Evolutionary conservation across 1,140 invertebrate species (phyloP).

Genomic region (Neocloeon triangulifer): DNA sequence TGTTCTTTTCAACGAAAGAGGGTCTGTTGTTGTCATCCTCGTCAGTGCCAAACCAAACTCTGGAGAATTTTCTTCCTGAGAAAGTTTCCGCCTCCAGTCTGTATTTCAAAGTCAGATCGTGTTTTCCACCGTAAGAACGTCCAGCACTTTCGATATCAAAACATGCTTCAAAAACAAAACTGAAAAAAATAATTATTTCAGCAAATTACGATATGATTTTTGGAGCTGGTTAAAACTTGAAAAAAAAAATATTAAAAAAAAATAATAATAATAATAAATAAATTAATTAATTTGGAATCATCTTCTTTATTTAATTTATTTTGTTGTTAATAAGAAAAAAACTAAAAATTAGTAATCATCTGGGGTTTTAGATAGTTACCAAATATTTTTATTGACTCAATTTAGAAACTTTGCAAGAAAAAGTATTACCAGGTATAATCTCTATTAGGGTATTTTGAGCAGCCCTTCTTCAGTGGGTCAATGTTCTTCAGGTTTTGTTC

Average conservation of each 20-base stretch:
- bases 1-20: constrained; percentile 15
- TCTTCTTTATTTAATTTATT: too few species aligned
- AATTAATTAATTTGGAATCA: too few species aligned
- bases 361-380: too few species aligned
- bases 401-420: constrained; percentile 2
- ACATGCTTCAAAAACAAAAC: constrained; percentile 71
- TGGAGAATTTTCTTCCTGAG: constrained; percentile 52
- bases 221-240: too few species aligned
- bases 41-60: constrained; percentile 45
- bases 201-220: too few species aligned
- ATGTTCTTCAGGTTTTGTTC: constrained; percentile 42
- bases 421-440: constrained; percentile 45
- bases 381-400: not conserved
- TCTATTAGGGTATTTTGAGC: constrained; percentile 31
- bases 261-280: constrained; percentile 8
- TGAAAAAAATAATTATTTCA: constrained; percentile 20
- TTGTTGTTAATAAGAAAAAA: not conserved
- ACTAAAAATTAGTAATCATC: not conserved
- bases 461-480: constrained; percentile 53
- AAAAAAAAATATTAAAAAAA: constrained; percentile 51
- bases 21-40: constrained; percentile 18
- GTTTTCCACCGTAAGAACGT: constrained; percentile 13
- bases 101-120: constrained; percentile 38
- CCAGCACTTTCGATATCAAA: constrained; percentile 40
- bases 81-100: constrained; percentile 69